phyloP scores from a whole-genome alignment of 2,113 vertebrate species.

The Alaudala cheleensis region DNA sequence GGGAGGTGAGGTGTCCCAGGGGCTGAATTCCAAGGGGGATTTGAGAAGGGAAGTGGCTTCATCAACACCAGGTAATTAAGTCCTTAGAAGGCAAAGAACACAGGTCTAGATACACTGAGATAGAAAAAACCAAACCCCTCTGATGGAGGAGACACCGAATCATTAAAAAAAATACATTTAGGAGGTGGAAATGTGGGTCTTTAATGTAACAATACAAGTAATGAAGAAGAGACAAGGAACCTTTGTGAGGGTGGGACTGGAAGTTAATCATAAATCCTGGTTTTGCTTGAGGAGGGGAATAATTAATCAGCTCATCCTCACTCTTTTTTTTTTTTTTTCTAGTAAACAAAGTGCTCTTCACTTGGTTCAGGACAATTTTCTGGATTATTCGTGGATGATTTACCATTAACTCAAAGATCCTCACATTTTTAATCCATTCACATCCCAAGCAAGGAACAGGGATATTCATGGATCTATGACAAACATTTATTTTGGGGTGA shows the following conservation, averaged over 20 bases:
- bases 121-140: background rate
- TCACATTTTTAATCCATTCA: background rate
- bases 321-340: accelerated
- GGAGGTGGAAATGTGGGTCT: background rate
- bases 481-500: background rate
- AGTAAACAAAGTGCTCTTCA: background rate
- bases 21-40: background rate
- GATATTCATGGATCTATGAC: accelerated
- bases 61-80: background rate
- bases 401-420: background rate
- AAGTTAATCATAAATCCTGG: background rate
- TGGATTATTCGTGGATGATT: background rate
- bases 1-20: background rate
- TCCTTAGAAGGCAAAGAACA: background rate
- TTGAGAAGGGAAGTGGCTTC: background rate
- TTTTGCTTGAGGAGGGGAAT: background rate
- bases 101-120: accelerated
- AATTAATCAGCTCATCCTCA: background rate
- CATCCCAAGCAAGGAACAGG: background rate
- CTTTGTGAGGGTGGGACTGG: accelerated
- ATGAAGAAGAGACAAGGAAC: background rate
- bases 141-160: background rate
- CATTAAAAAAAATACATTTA: background rate
- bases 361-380: background rate
- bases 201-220: background rate